Evolutionary conservation across 2,888 invertebrate genomes (phyloP).

Genomic region (Aspidapion aeneum): DNA sequence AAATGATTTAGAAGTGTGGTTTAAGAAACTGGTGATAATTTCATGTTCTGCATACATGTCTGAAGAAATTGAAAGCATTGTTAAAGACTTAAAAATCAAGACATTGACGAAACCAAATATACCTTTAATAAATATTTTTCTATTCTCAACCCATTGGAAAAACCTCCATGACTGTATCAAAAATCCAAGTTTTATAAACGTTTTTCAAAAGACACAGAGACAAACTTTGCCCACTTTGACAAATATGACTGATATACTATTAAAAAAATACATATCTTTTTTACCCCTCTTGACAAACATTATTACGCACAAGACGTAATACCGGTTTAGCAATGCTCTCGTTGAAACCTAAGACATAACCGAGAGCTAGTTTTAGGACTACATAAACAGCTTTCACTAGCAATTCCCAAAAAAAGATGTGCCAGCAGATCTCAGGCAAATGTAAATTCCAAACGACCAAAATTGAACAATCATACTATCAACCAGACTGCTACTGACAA

Average conservation of each 20-base stretch:
- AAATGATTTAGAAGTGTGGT: slow-evolving; percentile 2
- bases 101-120: not conserved
- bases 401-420: slow-evolving; percentile 6
- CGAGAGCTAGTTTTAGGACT: slow-evolving; percentile 3
- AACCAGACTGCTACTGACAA: not conserved
- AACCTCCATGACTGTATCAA: not conserved
- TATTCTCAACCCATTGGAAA: not conserved
- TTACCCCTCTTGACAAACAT: slow-evolving; percentile 7
- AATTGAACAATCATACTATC: not conserved
- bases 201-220: not conserved
- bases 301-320: not conserved
- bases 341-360: not conserved
- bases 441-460: not conserved
- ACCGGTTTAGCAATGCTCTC: slow-evolving; percentile 4
- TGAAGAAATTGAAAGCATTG: not conserved
- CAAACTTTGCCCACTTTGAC: too few relatives aligned
- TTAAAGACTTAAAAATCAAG: not conserved
- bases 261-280: not conserved
- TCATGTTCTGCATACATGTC: not conserved
- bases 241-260: too few relatives aligned
- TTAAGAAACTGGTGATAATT: not conserved
- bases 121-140: not conserved
- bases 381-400: slow-evolving; percentile 2
- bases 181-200: slow-evolving; percentile 8
- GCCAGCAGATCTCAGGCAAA: not conserved